A percentile compares a stretch with the other conserved stretches of the same genome.
Evolutionary conservation across 2,797 vertebrate species (phyloP).

Genomic region (Typhlichthys eigenmanni): DNA sequence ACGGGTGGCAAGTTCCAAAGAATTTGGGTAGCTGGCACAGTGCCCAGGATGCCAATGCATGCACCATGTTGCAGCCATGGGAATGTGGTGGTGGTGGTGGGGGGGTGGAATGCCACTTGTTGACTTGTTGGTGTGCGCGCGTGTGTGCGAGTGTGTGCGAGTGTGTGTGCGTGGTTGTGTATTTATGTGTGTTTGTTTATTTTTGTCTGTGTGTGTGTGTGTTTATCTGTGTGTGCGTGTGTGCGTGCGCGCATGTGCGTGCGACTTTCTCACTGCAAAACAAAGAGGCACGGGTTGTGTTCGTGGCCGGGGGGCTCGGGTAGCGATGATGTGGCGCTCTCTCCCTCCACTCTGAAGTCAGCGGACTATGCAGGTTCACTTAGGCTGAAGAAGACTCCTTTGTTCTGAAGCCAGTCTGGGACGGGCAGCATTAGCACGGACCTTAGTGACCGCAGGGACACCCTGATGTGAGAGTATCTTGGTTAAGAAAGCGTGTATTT

Average conservation of each 20-base stretch:
- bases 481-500: conserved; percentile 17
- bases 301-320: conserved; percentile 6
- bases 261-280: conserved; percentile 24
- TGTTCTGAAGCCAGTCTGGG: conserved; percentile 50
- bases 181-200: no score
- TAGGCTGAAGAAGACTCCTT: conserved; percentile 55
- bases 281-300: conserved; percentile 45
- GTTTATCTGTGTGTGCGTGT: conserved; percentile 30
- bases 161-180: not conserved
- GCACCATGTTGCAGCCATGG: conserved; percentile 21
- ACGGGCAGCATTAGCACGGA: conserved; percentile 41
- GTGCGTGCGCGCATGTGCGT: conserved; percentile 5
- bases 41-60: conserved; percentile 61
- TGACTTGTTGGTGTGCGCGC: conserved; percentile 64
- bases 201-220: not conserved
- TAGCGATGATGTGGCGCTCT: conserved; percentile 32
- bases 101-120: conserved; percentile 72
- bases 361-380: conserved; percentile 48
- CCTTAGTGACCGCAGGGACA: conserved; percentile 24
- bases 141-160: not conserved
- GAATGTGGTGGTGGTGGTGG: not conserved
- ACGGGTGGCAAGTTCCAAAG: conserved; percentile 64
- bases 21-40: conserved; percentile 69
- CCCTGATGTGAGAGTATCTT: conserved; percentile 42
- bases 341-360: conserved; percentile 36